Evolutionary conservation across 2,888 invertebrate genomes (phyloP), one percentile per base, ranked within the genome.

Genomic region (Anarsia innoxiella): DNA sequence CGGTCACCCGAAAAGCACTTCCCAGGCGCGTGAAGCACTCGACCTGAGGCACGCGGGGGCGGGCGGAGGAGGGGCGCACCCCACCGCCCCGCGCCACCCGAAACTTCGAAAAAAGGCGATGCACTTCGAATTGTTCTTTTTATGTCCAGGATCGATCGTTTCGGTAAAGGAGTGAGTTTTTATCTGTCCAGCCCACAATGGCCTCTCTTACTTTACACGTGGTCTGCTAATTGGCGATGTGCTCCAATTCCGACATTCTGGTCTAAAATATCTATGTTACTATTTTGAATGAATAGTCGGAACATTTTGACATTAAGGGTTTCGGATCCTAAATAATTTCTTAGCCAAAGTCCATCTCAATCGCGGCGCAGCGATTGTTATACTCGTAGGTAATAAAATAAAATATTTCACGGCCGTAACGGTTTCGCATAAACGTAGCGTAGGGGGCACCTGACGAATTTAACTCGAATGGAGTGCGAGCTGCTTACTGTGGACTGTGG

Each of bases 91-190:
- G 72, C 63, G 58, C 57, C 69, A 50, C 58, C 55, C 59, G 59
- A 60, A 59, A 63, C 65, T 76, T 82, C 73, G 76, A 80, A 83
- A 83, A 84, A 83, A 80, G 80, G 82, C 83, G 77, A 80, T 82
- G 77, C 77, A 80, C 76, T 78, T 77, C 65, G 66, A 68, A 80
- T 79, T 82, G 83, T 82, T 79, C 83, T 73, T 84, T 84, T 84
- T 84, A 65, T 79, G 83, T 78, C 77, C 71, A 68, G 73, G 63
- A 84, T 84, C 83, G 84, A 84, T 83, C 83, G 82, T 70, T 76
- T 71, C 75, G 66, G 73, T 67, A 72, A 79, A 80, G 77, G 78
- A 78, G 72, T 67, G 78, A 73, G 71, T 77, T 79, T n/a, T 74
- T 78, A 77, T 77, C 75, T 70, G 72, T 68, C 67, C 70, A 56